Conservation (phyloP, 2,797 vertebrate genomes). For the Molossus alvarezi region DNA sequence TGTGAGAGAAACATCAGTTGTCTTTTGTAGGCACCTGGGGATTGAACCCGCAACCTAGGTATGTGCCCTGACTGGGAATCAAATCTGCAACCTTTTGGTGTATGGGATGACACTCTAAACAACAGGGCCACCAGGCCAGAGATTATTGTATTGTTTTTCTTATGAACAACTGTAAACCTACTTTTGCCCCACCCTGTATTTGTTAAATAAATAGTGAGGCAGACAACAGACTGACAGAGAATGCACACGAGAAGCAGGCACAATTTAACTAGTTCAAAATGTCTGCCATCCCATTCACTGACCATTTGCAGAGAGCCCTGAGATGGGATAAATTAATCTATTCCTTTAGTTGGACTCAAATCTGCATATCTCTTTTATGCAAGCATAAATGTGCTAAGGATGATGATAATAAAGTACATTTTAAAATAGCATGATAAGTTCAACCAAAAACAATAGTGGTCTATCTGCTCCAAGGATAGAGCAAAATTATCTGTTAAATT, state of each 20-base stretch:
- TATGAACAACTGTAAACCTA: too few relatives aligned
- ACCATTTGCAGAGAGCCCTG: slow-evolving; percentile 8
- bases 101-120: too few relatives aligned
- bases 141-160: too few relatives aligned
- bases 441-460: slow-evolving; percentile 17
- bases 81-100: too few relatives aligned
- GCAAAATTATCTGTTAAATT: slow-evolving; percentile 36
- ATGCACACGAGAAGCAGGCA: background rate
- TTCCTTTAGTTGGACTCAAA: slow-evolving; percentile 15
- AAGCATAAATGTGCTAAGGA: background rate
- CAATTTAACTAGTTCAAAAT: slow-evolving; percentile 45
- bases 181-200: too few relatives aligned
- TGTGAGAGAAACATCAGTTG: too few relatives aligned
- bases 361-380: background rate
- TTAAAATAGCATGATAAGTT: background rate
- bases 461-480: slow-evolving; percentile 15
- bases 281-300: slow-evolving; percentile 46
- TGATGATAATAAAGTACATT: background rate
- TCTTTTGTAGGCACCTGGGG: too few relatives aligned
- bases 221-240: slow-evolving; percentile 43
- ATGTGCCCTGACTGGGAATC: too few relatives aligned
- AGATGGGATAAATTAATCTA: slow-evolving; percentile 4
- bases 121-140: too few relatives aligned
- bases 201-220: background rate
- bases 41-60: too few relatives aligned